A percentile compares a stretch with the other conserved stretches of the same genome.
Evolutionary conservation across 2,113 vertebrate genomes (phyloP).

Genomic region (human): DNA sequence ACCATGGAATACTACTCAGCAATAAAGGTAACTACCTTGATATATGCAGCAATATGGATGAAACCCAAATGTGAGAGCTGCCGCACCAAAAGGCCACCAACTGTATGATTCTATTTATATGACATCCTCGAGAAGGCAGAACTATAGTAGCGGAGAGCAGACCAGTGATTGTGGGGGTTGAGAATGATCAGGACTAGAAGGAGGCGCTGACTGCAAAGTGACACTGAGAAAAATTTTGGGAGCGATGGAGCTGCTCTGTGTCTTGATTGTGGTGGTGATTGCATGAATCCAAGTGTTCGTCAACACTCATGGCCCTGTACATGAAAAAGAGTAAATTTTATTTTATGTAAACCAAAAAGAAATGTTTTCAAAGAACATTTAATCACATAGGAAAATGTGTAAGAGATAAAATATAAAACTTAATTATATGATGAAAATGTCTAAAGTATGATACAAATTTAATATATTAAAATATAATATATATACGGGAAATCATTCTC

Average conservation of each 20-base stretch:
- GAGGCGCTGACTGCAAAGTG: neutral
- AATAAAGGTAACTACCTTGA: neutral
- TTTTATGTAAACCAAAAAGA: neutral
- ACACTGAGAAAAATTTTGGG: rapidly evolving
- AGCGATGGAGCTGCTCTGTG: rapidly evolving
- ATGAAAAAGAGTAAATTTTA: neutral
- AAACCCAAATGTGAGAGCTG: neutral
- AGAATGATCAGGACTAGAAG: rapidly evolving
- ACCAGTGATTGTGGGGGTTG: neutral
- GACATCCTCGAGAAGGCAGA: neutral
- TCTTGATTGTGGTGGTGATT: neutral
- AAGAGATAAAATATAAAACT: neutral
- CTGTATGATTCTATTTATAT: neutral
- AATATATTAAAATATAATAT: neutral
- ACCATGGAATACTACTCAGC: neutral
- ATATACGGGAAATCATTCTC: no score
- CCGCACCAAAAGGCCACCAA: neutral
- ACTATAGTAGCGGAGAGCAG: neutral
- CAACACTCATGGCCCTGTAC: neutral
- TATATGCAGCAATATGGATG: rapidly evolving
- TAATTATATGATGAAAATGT: neutral
- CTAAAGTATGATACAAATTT: neutral
- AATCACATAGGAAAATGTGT: neutral
- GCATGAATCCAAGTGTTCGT: neutral
- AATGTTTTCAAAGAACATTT: neutral